These are phyloP conservation scores for Drosophila eugracilis DNA, from an alignment of 1,140 invertebrate genomes.

Conservation along the genomic window DNA sequence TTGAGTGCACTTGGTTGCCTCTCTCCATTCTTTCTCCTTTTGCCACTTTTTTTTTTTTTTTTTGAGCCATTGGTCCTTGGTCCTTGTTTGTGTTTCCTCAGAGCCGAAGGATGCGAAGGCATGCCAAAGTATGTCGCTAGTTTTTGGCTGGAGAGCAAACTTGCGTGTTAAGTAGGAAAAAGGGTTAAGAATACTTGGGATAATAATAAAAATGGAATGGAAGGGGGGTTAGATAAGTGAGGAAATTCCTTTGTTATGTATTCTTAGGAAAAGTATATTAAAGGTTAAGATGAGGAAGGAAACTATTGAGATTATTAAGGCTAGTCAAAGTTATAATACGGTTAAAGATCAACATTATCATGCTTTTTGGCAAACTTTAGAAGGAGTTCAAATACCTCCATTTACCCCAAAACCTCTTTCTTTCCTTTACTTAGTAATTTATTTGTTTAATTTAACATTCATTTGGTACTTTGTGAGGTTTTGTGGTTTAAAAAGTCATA, in stretches of 20 bases:
- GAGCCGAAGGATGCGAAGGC: conserved; percentile 27
- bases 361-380: no score
- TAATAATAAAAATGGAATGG: conserved; percentile 39
- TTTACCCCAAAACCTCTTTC: no score
- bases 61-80: no score
- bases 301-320: no score
- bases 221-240: no score
- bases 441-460: neutral
- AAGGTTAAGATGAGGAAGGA: no score
- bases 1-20: conserved; percentile 56
- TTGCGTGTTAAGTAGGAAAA: conserved; percentile 58
- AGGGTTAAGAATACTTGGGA: conserved; percentile 50
- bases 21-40: conserved; percentile 38
- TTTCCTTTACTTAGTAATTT: neutral
- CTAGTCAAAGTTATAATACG: no score
- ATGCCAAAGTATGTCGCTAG: conserved; percentile 55
- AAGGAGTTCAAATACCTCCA: no score
- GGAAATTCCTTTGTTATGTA: neutral
- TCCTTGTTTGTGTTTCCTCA: conserved; percentile 12
- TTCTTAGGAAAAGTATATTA: no score
- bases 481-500: neutral
- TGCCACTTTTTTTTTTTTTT: conserved; percentile 58
- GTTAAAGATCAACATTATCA: no score
- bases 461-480: neutral
- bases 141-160: conserved; percentile 48